Evolutionary conservation across 2,888 invertebrate species (phyloP), one percentile per base, ranked within the genome.

Genomic region (Nasonovia ribisnigri): DNA sequence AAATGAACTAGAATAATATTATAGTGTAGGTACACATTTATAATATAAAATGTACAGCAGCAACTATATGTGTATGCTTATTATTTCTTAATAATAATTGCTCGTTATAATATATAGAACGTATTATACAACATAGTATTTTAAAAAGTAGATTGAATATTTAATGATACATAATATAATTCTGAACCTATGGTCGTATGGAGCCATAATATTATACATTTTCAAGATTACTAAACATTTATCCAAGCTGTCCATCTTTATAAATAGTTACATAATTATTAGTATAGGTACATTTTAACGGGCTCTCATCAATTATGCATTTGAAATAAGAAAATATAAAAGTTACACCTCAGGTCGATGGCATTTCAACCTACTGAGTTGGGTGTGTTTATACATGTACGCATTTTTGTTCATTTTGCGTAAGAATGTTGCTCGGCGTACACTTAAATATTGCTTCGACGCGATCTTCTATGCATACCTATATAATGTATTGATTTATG

Each of bases 181-280:
- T 77, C n/a, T 54, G 20, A 20, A 46, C 46, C 46, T 46, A 54
- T 20, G 54, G 20, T 54, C 20, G 20, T 36, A 77, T 36, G 36
- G 20, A 36, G 51, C 43, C 43, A 29, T 46, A 86, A 57, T 57
- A 57, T 48, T 60, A 60, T n/a, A 46, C 16, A 67, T 43, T 20
- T 60, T 11, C 46, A 46, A 46, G 46, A 90, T 46, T 16, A 67
- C 10, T 67, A n/a, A n/a, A 67, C 20, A 84, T 54, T 54, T 84
- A 43, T 60, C n/a, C n/a, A 8, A 20, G 43, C n/a, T 26, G 20
- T 84, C n/a, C 3, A 91, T 43, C 54, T 84, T 42, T 51, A 36
- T 57, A 84, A 43, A 57, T 57, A 43, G 84, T 54, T 84, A 43
- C 43, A 43, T 46, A 67, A 67, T 42, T 60, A 90, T 90, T 67